These are phyloP conservation scores for Ephydatia muelleri DNA, from an alignment of 37 sponge, comb jelly and placozoan species.

Conservation along the genomic window DNA sequence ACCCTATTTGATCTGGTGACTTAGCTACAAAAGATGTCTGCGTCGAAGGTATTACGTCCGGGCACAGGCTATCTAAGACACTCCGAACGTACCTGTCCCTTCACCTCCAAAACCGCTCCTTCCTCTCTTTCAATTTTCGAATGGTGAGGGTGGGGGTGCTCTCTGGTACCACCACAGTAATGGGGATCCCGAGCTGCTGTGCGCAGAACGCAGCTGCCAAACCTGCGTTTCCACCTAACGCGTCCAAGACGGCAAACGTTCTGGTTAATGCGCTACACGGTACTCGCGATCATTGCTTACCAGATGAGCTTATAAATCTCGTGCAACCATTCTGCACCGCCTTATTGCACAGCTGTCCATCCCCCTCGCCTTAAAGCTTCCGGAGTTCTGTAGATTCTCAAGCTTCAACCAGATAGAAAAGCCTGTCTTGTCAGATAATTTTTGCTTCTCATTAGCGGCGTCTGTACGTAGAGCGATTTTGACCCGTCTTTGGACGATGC, in stretches of 20 bases:
- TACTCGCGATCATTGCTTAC: neutral
- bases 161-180: constrained; percentile 78
- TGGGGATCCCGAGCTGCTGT: constrained; percentile 63
- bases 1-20: too few species aligned
- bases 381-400: constrained; percentile 86
- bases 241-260: neutral
- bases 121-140: constrained; percentile 41
- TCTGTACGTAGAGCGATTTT: constrained; percentile 62
- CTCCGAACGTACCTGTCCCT: constrained; percentile 49
- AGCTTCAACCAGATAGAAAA: constrained; percentile 79
- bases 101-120: constrained; percentile 61
- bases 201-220: constrained; percentile 88
- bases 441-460: constrained; percentile 75
- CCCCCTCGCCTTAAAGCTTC: constrained; percentile 89
- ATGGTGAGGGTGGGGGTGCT: constrained; percentile 61
- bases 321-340: constrained; percentile 41
- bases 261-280: too few species aligned
- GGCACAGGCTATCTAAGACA: too few species aligned
- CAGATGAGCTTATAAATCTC: constrained; percentile 71
- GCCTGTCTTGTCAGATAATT: constrained; percentile 55
- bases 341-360: neutral
- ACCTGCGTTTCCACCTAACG: constrained; percentile 95
- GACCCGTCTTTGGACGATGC: neutral
- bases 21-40: too few species aligned
- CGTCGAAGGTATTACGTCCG: too few species aligned